These are phyloP conservation scores for Andrena hattorfiana DNA, from an alignment of 2,888 invertebrate species.

Conservation along the genomic window DNA sequence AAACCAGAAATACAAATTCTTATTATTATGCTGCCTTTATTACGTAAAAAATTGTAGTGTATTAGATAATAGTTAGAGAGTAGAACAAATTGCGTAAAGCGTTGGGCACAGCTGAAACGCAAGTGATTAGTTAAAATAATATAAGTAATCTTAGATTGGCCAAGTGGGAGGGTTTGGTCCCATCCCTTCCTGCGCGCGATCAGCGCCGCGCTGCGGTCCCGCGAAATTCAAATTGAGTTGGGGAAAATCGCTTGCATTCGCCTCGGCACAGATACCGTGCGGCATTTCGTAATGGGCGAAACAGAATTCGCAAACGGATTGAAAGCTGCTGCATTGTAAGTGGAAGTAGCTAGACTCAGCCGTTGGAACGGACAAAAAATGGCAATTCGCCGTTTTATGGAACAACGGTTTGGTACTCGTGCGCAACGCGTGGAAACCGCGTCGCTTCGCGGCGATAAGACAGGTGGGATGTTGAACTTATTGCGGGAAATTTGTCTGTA, in stretches of 20 bases:
- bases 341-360: conserved; percentile 7
- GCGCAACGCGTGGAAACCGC: not conserved
- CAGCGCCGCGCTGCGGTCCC: not conserved
- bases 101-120: too few species aligned
- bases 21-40: too few species aligned
- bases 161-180: too few species aligned
- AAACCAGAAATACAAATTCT: too few species aligned
- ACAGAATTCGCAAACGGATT: conserved; percentile 53
- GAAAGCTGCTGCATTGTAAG: conserved; percentile 26
- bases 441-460: not conserved
- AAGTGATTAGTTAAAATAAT: too few species aligned
- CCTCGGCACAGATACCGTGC: conserved; percentile 24
- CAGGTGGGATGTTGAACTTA: not conserved
- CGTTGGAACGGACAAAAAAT: conserved; percentile 37
- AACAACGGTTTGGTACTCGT: not conserved
- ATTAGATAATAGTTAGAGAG: too few species aligned
- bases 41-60: too few species aligned
- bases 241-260: conserved; percentile 46
- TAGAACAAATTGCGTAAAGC: too few species aligned
- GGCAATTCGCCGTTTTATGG: conserved; percentile 14
- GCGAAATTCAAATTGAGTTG: conserved; percentile 51
- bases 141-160: too few species aligned
- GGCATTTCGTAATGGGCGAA: conserved; percentile 56
- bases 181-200: too few species aligned
- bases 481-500: not conserved